Conservation (phyloP, 2,888 invertebrate species). For the Zonitis immaculata region DNA sequence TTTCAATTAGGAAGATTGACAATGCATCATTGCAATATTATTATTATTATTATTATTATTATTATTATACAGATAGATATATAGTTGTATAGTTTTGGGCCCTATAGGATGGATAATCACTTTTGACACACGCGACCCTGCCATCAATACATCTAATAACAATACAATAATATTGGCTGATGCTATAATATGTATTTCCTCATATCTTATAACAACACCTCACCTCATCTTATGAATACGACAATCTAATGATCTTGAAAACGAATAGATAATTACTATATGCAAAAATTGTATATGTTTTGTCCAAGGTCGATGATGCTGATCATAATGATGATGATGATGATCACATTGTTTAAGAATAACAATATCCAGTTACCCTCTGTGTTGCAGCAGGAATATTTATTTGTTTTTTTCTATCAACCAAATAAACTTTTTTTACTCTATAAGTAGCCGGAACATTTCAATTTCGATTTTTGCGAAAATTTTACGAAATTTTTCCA, state of each 20-base stretch:
- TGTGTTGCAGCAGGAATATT: too few relatives aligned
- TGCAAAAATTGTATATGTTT: constrained; percentile 23
- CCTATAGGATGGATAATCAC: constrained; percentile 7
- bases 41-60: constrained; percentile 11
- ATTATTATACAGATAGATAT: too few relatives aligned
- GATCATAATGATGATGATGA: neutral
- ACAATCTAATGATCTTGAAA: constrained; percentile 23
- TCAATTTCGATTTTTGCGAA: too few relatives aligned
- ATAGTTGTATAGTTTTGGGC: neutral
- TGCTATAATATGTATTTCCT: too few relatives aligned
- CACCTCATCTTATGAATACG: constrained; percentile 21
- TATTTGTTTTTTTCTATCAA: too few relatives aligned
- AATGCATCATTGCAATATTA: constrained; percentile 13
- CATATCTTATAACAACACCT: too few relatives aligned
- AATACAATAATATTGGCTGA: neutral
- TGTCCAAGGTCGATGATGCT: constrained; percentile 24
- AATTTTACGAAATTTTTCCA: too few relatives aligned
- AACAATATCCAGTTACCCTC: constrained; percentile 15
- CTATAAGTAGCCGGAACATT: too few relatives aligned
- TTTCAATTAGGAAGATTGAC: constrained; percentile 5
- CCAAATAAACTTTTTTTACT: too few relatives aligned
- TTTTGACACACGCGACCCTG: constrained; percentile 20
- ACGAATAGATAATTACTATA: constrained; percentile 19
- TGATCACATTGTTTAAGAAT: neutral
- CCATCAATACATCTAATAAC: neutral